Base-by-base conservation (phyloP, 2,888 invertebrate genomes). In the Clunio marinus region DNA sequence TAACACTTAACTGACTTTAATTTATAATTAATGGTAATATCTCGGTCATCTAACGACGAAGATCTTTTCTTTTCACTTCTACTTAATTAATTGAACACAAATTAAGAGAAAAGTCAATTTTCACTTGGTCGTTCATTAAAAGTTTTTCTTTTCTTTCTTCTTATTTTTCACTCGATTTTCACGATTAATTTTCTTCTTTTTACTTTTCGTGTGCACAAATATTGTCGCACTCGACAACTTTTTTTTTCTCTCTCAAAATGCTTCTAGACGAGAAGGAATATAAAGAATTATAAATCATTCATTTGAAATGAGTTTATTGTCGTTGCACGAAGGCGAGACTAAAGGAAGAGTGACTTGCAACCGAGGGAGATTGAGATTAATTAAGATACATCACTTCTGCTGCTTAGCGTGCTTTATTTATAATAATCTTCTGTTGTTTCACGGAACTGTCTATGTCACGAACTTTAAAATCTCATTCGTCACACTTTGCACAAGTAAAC, bases 301-400 rank as follows among this genome's bases (percentile, higher is more conserved):
- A 28, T 46, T 41, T 28, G 24, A 65, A 65, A 65, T 65, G 65
- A 65, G 51, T 65, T 66, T 66, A 66, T 66, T 66, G 51, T 55
- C 66, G 55, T 66, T 55, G 20, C 17, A 37, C 41, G 57, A 24
- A 27, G 3, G 25, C n/a, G 27, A 17, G 8, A 24, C 57, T 27
- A 24, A 45, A 3, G 8, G 57, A 20, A 24, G 27, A 57, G 8
- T 57, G 51, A 51, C 57, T 57, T 57, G 13, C 57, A 24, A 2
- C n/a, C n/a, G n/a, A 8, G 57, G 2, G 27, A 27, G 27, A 27
- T 3, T 2, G 20, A 57, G n/a, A 57, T 27, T 51, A 51, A 51
- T 51, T 51, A 51, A 51, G 51, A 51, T 51, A 20, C 51, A 7
- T 22, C 17, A n/a, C 51, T 22, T 51, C 35, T 32, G 35, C n/a